A percentile compares a stretch with the other conserved stretches of the same genome.
These are phyloP conservation scores for Cossypha niveicapilla DNA, from an alignment of 2,797 vertebrate genomes.

Conservation along the genomic window DNA sequence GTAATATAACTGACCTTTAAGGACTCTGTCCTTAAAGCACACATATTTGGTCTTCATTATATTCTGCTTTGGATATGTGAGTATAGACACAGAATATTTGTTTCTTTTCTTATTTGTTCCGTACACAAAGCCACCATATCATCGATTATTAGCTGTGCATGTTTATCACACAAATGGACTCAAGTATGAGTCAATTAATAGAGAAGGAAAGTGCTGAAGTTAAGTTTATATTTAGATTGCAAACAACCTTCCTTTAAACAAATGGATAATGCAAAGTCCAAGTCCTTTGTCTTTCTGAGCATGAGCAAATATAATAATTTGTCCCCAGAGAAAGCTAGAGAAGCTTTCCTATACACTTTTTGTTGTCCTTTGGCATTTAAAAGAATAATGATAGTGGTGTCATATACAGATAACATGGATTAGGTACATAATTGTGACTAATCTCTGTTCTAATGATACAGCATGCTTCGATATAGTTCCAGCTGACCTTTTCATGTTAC, in stretches of 20 bases:
- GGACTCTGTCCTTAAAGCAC: not conserved
- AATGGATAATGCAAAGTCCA: conserved; percentile 11
- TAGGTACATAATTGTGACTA: conserved; percentile 45
- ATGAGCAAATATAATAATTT: conserved; percentile 32
- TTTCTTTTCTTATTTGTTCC: conserved; percentile 37
- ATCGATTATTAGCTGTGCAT: conserved; percentile 17
- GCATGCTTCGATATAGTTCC: not conserved
- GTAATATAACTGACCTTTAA: not conserved
- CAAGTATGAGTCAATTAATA: conserved; percentile 1
- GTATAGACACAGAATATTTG: not conserved
- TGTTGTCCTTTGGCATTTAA: conserved; percentile 2
- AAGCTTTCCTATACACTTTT: not conserved
- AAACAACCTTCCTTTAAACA: conserved; percentile 36
- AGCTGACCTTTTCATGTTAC: not conserved
- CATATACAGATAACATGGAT: not conserved
- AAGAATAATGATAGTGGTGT: not conserved
- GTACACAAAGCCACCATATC: not conserved
- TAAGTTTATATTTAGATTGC: conserved; percentile 31
- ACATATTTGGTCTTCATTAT: not conserved
- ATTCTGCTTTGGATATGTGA: not conserved
- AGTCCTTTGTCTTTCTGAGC: conserved; percentile 31
- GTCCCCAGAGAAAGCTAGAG: not conserved
- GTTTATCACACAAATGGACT: conserved; percentile 44
- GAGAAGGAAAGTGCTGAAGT: not conserved
- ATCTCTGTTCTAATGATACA: conserved; percentile 25